Conservation (phyloP, 2,797 vertebrate genomes). For the Coregonus suidteri region DNA sequence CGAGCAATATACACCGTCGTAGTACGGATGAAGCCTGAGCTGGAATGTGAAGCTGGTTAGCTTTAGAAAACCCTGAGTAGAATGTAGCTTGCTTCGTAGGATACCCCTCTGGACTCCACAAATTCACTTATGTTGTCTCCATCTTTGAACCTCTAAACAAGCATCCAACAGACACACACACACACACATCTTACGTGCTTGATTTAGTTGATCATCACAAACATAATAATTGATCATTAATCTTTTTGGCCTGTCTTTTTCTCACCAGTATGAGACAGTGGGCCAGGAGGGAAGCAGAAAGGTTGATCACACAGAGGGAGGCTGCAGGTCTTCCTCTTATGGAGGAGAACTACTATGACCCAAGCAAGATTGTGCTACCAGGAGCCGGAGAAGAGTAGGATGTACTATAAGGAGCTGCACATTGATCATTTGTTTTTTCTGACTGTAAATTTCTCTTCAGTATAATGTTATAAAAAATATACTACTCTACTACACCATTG, state of each 20-base stretch:
- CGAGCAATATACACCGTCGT: no score
- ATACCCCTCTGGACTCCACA: no score
- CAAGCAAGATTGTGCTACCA: slow-evolving; percentile 67
- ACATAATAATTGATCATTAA: neutral
- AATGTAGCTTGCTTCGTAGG: no score
- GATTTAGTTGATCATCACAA: neutral
- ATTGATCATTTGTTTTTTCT: slow-evolving; percentile 27
- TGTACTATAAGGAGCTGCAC: slow-evolving; percentile 1
- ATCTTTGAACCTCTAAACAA: no score
- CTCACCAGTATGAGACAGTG: slow-evolving; percentile 77
- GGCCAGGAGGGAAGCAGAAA: slow-evolving; percentile 85
- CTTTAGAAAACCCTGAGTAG: no score
- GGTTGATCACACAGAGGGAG: slow-evolving; percentile 73
- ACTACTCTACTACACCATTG: slow-evolving; percentile 35
- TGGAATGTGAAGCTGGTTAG: no score
- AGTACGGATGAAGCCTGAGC: no score
- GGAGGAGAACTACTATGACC: slow-evolving; percentile 81
- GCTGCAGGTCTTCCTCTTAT: slow-evolving; percentile 79
- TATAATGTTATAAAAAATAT: slow-evolving; percentile 55
- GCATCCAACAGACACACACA: neutral
- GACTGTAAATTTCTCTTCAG: slow-evolving; percentile 53
- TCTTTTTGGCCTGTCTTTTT: neutral
- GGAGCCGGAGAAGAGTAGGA: slow-evolving; percentile 43
- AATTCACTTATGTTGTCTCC: no score
- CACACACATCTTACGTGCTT: neutral